Percentiles rank a stretch among this genome's conserved stretches.
Evolutionary conservation across 2,888 invertebrate genomes (phyloP).

Genomic region (Hedychridium roseum): DNA sequence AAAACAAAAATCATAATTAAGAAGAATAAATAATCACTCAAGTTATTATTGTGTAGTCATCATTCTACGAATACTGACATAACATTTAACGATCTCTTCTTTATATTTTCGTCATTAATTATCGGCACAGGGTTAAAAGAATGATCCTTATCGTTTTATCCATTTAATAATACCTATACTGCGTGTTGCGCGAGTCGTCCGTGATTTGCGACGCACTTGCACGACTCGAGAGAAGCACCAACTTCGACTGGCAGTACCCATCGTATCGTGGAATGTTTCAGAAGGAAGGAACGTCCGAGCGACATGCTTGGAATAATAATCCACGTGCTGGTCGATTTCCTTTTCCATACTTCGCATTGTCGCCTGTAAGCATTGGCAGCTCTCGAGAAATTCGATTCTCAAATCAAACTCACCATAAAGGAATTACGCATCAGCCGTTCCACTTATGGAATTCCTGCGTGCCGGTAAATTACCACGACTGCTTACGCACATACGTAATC

Average conservation of each 20-base stretch:
- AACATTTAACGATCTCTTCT: too few relatives aligned
- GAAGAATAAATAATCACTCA: too few relatives aligned
- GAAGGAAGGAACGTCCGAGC: conserved; percentile 60
- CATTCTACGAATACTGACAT: too few relatives aligned
- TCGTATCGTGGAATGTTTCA: conserved; percentile 58
- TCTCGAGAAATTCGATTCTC: conserved; percentile 33
- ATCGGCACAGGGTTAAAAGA: too few relatives aligned
- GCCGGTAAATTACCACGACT: neutral
- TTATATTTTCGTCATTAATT: too few relatives aligned
- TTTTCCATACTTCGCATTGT: conserved; percentile 33
- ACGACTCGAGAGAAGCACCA: conserved; percentile 52
- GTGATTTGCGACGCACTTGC: conserved; percentile 31
- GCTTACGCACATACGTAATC: neutral
- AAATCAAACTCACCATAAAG: conserved; percentile 25
- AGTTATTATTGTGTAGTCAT: too few relatives aligned
- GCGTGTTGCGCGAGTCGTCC: conserved; percentile 11
- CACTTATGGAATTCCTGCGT: conserved; percentile 3
- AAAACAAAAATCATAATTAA: too few relatives aligned
- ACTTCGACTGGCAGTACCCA: conserved; percentile 51
- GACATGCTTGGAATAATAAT: conserved; percentile 58
- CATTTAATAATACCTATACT: too few relatives aligned
- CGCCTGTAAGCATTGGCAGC: conserved; percentile 31
- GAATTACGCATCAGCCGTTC: too few relatives aligned
- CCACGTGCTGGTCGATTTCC: conserved; percentile 52
- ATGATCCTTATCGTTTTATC: too few relatives aligned